Conservation (phyloP, 2,888 invertebrate genomes). For the Lissonota sp. region DNA sequence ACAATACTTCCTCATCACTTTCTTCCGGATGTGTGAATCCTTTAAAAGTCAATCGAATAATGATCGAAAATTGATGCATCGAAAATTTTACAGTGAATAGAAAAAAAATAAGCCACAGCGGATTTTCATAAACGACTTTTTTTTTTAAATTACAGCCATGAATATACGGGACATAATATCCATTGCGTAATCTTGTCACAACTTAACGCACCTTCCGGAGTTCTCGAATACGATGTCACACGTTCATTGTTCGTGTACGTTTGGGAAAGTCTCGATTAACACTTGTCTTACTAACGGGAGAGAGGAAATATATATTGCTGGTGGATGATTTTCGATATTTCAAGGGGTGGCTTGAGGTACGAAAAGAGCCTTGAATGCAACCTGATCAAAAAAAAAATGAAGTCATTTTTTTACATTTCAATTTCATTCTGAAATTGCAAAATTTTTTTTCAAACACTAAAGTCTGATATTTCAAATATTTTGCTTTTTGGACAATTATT, state of each 20-base stretch:
- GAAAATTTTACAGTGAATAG: background rate
- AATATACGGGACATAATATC: conserved; percentile 70
- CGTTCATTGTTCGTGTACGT: conserved; percentile 59
- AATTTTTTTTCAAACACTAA: too few species aligned
- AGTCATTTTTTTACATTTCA: too few species aligned
- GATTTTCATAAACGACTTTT: conserved; percentile 45
- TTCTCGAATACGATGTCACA: conserved; percentile 77
- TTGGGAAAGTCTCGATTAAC: conserved; percentile 12
- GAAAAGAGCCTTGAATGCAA: too few species aligned
- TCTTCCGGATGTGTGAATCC: conserved; percentile 26
- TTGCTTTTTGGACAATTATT: too few species aligned
- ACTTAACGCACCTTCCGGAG: conserved; percentile 85
- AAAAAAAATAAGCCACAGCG: conserved; percentile 29
- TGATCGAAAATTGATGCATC: background rate
- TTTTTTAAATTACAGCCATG: conserved; percentile 23
- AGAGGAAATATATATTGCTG: conserved; percentile 32
- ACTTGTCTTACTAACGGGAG: conserved; percentile 52
- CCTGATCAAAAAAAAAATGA: too few species aligned
- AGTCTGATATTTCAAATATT: too few species aligned
- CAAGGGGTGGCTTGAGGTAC: background rate
- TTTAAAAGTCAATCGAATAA: conserved; percentile 11
- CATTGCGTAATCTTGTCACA: conserved; percentile 83
- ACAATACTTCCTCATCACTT: conserved; percentile 6
- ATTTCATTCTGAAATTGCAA: too few species aligned
- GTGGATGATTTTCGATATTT: conserved; percentile 47